Evolutionary conservation across 2,113 vertebrate species (phyloP), one percentile per base, ranked within the genome.

Genomic region (Arizona elegans): DNA sequence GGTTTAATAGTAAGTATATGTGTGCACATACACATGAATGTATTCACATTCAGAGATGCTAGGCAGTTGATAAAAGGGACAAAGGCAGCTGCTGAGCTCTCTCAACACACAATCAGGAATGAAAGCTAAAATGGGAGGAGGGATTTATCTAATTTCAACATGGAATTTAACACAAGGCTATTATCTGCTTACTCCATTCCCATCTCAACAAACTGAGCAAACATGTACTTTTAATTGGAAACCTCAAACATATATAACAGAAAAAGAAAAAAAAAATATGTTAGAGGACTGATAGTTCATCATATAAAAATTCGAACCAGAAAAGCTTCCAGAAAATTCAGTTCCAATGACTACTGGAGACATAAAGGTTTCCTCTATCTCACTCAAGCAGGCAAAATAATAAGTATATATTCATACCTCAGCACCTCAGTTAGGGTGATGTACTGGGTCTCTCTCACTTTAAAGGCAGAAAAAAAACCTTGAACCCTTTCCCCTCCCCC

Each of bases 41-140:
- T 29, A 70, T 9, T 23, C 13, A n/a, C 59, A 65, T 0, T 94
- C 93, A 93, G 93, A 95, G 5, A 92, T n/a, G 91, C 86, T 81
- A 53, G 91, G 0, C 87, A 91, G 94, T 95, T 90, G 96, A 96
- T 95, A 94, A 96, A 92, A 53, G 95, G 81, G 93, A 93, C 50
- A 86, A 24, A 81, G 85, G 94, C 97, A 97, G 97, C 97, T 98
- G 98, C 95, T 95, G 75, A 90, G 9, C 94, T 97, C 97, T 96
- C 96, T 97, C 97, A 96, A 93, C 95, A 59, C 95, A 12, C 55
- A 50, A 43, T 93, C 96, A 97, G 96, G 94, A 96, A 65, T 92
- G 0, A 9, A 86, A n/a, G 8, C 65, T 92, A 38, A 38, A 19
- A 89, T 13, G 33, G 90, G 5, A 90, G 91, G 94, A 94, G 92